Evolutionary conservation across 2,113 vertebrate species (phyloP).

Genomic region (Ptilorrhoa leucosticta): DNA sequence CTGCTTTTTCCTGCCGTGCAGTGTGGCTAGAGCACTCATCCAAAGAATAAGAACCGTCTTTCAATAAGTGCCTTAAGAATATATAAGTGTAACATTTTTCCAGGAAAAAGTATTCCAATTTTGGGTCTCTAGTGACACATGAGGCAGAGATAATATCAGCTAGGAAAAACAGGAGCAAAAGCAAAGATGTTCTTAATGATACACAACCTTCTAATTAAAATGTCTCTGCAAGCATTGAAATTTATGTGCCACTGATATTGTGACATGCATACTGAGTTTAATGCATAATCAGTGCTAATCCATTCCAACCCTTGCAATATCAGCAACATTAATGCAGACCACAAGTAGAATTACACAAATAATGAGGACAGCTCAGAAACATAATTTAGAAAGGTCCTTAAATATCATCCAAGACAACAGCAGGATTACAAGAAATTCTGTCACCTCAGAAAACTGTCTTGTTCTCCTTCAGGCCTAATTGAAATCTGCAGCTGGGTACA

Average conservation of each 20-base stretch:
- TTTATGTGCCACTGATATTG: conserved; percentile 12
- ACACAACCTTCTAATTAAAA: conserved; percentile 24
- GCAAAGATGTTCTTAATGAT: neutral
- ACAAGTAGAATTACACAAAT: neutral
- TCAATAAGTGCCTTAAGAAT: neutral
- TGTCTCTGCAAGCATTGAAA: neutral
- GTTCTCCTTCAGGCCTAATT: neutral
- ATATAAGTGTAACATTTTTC: neutral
- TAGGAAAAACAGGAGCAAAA: neutral
- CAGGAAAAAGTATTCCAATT: neutral
- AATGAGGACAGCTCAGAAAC: neutral
- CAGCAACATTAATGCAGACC: neutral
- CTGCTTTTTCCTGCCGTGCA: neutral
- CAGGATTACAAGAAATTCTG: conserved; percentile 2
- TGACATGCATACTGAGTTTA: neutral
- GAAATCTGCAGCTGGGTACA: neutral
- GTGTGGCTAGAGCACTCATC: neutral
- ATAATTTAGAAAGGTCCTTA: neutral
- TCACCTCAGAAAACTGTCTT: neutral
- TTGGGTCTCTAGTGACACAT: neutral
- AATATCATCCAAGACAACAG: neutral
- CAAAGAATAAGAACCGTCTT: neutral
- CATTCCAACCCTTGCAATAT: neutral
- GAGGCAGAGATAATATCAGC: neutral
- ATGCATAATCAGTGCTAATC: neutral